Evolutionary conservation across 2,113 vertebrate genomes (phyloP).

Genomic region (Leuciscus idus): DNA sequence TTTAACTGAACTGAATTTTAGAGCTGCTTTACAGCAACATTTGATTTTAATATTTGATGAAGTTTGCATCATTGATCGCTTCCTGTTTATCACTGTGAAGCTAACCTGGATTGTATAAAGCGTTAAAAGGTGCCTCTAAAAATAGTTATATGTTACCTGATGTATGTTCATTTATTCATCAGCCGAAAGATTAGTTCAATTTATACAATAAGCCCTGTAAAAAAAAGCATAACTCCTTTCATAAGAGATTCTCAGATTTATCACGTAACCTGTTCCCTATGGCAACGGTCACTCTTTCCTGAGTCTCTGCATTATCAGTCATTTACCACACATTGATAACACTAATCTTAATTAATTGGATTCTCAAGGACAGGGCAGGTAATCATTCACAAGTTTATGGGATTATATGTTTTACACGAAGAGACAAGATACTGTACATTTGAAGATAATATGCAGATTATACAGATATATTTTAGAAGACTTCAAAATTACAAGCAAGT

Average conservation of each 20-base stretch:
- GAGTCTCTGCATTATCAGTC: conserved; percentile 19
- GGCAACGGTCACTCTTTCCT: conserved; percentile 1
- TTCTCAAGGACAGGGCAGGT: conserved; percentile 21
- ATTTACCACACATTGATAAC: conserved; percentile 16
- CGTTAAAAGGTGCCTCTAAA: no score
- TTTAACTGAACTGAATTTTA: no score
- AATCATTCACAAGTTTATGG: conserved; percentile 43
- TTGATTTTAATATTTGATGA: no score
- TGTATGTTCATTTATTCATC: neutral
- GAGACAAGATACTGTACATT: neutral
- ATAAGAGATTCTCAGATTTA: neutral
- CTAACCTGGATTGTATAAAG: no score
- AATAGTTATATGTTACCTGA: neutral
- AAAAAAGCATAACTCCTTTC: neutral
- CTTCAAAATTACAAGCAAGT: neutral
- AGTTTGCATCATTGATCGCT: no score
- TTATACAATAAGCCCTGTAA: neutral
- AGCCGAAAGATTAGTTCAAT: neutral
- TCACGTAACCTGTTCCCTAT: neutral
- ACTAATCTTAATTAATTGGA: conserved; percentile 37
- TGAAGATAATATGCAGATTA: neutral
- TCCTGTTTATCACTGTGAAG: no score
- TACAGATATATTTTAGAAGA: neutral
- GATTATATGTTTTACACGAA: neutral
- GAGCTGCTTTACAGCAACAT: no score